Percentiles rank a stretch among this genome's conserved stretches.
These are phyloP conservation scores for Meriones psammophilus DNA, from an alignment of 2,797 vertebrate species.

Conservation along the genomic window DNA sequence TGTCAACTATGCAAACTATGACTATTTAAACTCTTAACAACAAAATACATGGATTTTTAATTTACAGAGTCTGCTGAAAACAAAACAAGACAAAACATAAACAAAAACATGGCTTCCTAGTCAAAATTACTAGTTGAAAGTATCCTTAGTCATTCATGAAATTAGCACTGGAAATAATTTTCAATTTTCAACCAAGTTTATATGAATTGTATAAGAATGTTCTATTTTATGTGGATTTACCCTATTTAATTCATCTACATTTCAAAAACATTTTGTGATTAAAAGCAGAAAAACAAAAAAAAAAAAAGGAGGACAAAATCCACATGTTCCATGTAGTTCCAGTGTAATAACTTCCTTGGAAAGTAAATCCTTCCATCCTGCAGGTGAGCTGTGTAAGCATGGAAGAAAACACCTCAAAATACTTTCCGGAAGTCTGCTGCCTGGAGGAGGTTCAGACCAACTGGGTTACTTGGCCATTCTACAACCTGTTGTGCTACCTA, in stretches of 20 bases:
- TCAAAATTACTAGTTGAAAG: not conserved
- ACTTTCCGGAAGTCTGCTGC: not conserved
- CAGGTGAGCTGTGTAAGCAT: not conserved
- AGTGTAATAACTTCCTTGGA: not conserved
- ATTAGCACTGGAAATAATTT: not conserved
- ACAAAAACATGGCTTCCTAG: not conserved
- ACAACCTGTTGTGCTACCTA: not conserved
- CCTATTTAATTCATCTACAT: not conserved
- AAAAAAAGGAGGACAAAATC: not conserved
- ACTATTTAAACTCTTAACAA: not conserved
- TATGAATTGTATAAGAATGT: conserved; percentile 10
- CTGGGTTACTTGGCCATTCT: not conserved
- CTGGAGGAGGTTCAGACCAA: not conserved
- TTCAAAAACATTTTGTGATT: conserved; percentile 13
- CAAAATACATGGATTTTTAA: not conserved
- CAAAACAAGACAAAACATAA: conserved; percentile 50
- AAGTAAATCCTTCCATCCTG: not conserved
- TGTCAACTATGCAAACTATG: not conserved
- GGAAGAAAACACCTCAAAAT: not conserved
- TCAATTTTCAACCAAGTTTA: conserved; percentile 39
- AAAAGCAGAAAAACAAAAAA: too few species aligned
- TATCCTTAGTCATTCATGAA: not conserved
- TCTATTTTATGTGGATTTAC: not conserved
- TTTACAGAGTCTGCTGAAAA: not conserved
- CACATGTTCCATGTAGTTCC: not conserved